Evolutionary conservation across 2,797 vertebrate species (phyloP), one percentile per base, ranked within the genome.

Genomic region (Anguilla marmorata): DNA sequence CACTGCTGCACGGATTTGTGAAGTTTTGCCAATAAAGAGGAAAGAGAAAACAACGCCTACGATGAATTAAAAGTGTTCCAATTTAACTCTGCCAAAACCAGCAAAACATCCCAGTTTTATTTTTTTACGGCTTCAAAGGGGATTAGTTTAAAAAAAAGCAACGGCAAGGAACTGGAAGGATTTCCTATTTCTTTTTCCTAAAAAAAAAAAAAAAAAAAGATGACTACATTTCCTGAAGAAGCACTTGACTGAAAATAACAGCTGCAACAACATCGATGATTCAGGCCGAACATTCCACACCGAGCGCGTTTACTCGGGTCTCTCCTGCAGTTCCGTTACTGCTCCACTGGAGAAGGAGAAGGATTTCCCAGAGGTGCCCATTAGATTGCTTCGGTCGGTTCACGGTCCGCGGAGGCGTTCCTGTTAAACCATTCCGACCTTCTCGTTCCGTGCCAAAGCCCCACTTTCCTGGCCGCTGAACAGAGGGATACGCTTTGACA

Each of bases 181-280:
- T 50, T 50, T 48, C 33, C 45, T 24, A 16, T 11, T 74, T 3
- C 4, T 74, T 19, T 37, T 66, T 14, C 2, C 37, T 41, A 41
- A 41, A 41, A 41, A 41, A 41, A 41, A 37, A 41, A 37, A 33
- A 33, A 41, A 12, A 37, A 52, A 52, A 27, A 83, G 50, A 83
- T 16, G 30, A 21, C 33, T 45, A 50, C 2, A 50, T n/a, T 52
- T 52, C 45, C 50, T 19, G 54, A 12, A 84, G n/a, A 14, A 58
- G 52, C n/a, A 27, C 83, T 84, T 21, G 76, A 80, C 37, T 50
- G 30, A 84, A 84, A 52, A 83, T n/a, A 83, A 84, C 48, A 84
- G 83, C 54, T 80, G 76, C 76, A 80, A 21, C 83, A 84, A 54
- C 83, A 84, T 84, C 50, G 58, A 84, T 84, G 83, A 84, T 84